A percentile compares a stretch with the other conserved stretches of the same genome.
Conservation (phyloP, 2,888 invertebrate species). For the Holacanthella duospinosa region DNA sequence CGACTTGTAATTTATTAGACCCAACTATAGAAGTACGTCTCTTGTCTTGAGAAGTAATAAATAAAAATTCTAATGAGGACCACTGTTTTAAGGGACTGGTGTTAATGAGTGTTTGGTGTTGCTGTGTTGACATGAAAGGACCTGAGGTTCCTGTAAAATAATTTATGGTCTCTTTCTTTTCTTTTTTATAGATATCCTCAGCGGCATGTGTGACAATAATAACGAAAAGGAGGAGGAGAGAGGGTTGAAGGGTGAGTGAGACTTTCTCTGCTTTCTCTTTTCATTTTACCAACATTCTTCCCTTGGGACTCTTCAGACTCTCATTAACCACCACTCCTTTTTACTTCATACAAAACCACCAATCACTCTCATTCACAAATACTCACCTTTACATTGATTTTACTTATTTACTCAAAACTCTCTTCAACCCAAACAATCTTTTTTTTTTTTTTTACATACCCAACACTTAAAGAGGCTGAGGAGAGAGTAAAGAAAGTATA, state of each 20-base stretch:
- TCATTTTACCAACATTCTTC: neutral
- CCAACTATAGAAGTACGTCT: neutral
- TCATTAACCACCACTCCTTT: neutral
- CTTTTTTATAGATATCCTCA: conserved; percentile 60
- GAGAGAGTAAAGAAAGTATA: no score
- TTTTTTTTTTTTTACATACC: no score
- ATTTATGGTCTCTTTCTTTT: conserved; percentile 24
- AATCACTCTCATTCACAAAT: neutral
- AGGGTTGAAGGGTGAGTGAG: conserved; percentile 60
- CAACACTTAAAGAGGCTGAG: no score
- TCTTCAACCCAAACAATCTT: no score
- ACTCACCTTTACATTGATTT: no score
- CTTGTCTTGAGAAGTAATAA: neutral
- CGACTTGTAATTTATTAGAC: neutral
- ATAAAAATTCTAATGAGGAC: neutral
- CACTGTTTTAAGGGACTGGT: neutral
- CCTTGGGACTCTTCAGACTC: neutral
- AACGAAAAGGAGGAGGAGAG: conserved; percentile 57
- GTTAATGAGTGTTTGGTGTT: conserved; percentile 3
- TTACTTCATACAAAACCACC: neutral
- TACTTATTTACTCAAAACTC: no score
- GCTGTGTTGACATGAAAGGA: neutral
- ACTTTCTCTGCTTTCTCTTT: conserved; percentile 5
- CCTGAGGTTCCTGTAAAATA: neutral
- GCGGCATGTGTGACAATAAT: conserved; percentile 61